Evolutionary conservation across 2,113 vertebrate species (phyloP).

Genomic region (Nyctibius bracteatus): DNA sequence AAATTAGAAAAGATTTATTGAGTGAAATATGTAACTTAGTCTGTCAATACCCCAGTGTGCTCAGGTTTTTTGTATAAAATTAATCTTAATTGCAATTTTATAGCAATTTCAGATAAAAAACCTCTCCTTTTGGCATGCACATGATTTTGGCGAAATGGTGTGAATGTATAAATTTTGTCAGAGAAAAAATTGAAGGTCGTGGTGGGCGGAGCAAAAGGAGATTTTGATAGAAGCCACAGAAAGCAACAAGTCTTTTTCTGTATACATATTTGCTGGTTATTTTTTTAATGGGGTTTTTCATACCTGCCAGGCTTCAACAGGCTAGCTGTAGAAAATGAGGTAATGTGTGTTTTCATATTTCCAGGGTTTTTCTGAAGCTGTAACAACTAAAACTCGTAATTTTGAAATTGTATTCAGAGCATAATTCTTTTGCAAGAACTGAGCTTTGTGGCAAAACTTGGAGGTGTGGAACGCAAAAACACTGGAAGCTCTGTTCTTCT

Average conservation of each 20-base stretch:
- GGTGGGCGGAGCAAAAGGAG: neutral
- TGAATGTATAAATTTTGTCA: neutral
- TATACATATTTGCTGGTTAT: neutral
- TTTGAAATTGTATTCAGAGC: neutral
- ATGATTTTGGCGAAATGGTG: neutral
- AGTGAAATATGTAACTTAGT: neutral
- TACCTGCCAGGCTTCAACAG: neutral
- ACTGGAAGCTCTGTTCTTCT: neutral
- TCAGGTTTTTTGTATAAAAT: neutral
- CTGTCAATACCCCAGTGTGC: neutral
- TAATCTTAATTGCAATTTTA: neutral
- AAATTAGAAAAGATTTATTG: neutral
- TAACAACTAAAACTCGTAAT: neutral
- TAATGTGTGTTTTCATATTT: neutral
- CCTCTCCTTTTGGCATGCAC: neutral
- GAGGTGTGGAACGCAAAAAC: neutral
- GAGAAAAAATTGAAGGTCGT: neutral
- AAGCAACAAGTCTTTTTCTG: neutral
- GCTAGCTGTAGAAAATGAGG: neutral
- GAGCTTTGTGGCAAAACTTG: neutral
- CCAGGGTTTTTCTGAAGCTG: neutral
- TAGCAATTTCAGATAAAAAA: neutral
- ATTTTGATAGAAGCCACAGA: neutral
- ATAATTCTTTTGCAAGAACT: neutral
- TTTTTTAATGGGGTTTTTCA: neutral